Percentiles rank a stretch among this genome's conserved stretches.
Evolutionary conservation across 2,888 invertebrate species (phyloP).

Genomic region (Hyles lineata): DNA sequence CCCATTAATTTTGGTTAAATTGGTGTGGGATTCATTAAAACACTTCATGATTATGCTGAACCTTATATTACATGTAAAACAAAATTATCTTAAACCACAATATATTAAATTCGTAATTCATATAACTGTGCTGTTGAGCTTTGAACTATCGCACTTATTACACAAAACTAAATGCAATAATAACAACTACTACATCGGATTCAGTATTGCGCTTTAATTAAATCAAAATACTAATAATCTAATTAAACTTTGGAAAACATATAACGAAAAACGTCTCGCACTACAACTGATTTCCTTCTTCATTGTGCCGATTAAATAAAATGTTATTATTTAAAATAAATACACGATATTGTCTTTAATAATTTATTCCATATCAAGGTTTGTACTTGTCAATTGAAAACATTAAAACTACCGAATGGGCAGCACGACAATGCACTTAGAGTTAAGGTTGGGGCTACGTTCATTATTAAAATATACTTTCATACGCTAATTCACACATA

Average conservation of each 20-base stretch:
- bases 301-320: neutral
- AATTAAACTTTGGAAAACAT: slow-evolving; percentile 22
- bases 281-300: neutral
- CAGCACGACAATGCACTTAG: neutral
- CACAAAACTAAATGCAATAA: slow-evolving; percentile 43
- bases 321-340: slow-evolving; percentile 28
- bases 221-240: neutral
- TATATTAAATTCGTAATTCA: slow-evolving; percentile 41
- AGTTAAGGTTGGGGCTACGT: neutral
- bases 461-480: neutral
- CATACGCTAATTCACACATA: too few species aligned
- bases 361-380: slow-evolving; percentile 16
- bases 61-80: slow-evolving; percentile 56
- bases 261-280: neutral
- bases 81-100: slow-evolving; percentile 50
- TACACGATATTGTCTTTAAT: slow-evolving; percentile 32
- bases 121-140: slow-evolving; percentile 40
- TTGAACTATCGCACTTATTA: slow-evolving; percentile 34
- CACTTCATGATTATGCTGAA: slow-evolving; percentile 45
- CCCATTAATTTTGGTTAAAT: too few species aligned
- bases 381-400: slow-evolving; percentile 23
- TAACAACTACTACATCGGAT: slow-evolving; percentile 6
- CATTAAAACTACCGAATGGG: slow-evolving; percentile 16
- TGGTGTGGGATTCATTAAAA: slow-evolving; percentile 41
- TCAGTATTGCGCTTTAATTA: neutral